Conservation (phyloP, 2,888 invertebrate genomes). For the Lottia scabra region DNA sequence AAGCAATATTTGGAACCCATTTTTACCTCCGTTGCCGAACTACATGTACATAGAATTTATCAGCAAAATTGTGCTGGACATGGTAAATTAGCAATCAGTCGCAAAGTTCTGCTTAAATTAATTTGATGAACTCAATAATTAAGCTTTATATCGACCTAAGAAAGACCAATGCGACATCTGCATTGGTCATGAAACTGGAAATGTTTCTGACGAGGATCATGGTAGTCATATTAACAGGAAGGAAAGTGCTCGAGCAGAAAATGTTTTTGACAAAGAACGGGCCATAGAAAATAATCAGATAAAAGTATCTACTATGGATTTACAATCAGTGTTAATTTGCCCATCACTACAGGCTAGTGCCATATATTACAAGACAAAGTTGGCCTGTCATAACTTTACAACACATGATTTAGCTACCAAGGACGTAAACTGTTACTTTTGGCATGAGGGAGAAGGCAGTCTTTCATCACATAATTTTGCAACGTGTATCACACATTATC, state of each 20-base stretch:
- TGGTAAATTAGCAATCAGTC: not conserved
- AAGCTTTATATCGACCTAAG: not conserved
- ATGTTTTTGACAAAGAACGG: too few species aligned
- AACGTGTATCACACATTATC: not conserved
- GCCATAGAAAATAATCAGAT: too few species aligned
- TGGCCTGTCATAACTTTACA: slow-evolving; percentile 2
- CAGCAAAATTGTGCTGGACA: too few species aligned
- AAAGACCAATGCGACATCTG: not conserved
- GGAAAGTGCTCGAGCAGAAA: too few species aligned
- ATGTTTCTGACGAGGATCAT: not conserved
- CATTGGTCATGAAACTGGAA: not conserved
- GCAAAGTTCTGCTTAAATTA: not conserved
- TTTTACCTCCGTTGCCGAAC: too few species aligned
- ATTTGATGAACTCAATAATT: not conserved
- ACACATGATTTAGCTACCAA: not conserved
- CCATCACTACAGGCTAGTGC: too few species aligned
- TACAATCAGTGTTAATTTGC: too few species aligned
- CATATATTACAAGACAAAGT: not conserved
- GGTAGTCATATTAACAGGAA: not conserved
- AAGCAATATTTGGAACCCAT: too few species aligned
- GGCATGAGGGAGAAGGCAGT: not conserved
- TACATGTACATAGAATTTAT: too few species aligned
- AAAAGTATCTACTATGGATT: too few species aligned
- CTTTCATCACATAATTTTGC: not conserved
- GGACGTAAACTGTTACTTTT: not conserved